These are phyloP conservation scores for Coelogynopora nodosa DNA, from an alignment of 2,888 invertebrate genomes.

Conservation along the genomic window DNA sequence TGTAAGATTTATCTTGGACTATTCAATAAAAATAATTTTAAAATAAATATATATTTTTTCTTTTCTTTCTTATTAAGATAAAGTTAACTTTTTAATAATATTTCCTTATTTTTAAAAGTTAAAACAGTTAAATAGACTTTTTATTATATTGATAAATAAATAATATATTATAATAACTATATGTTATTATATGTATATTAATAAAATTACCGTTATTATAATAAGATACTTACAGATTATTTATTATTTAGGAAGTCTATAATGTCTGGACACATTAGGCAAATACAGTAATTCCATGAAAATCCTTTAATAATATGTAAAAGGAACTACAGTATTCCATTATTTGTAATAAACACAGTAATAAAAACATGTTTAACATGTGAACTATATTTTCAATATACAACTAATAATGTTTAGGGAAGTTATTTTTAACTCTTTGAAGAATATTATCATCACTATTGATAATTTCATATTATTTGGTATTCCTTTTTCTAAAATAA, in stretches of 20 bases:
- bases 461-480: neutral
- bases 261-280: neutral
- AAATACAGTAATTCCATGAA: neutral
- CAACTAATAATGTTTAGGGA: neutral
- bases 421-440: neutral
- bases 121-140: too few relatives aligned
- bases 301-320: neutral
- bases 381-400: neutral
- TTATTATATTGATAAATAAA: too few relatives aligned
- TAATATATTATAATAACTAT: too few relatives aligned
- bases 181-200: too few relatives aligned
- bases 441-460: neutral
- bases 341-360: neutral
- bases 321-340: neutral
- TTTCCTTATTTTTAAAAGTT: too few relatives aligned
- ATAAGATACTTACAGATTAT: too few relatives aligned
- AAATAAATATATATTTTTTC: too few relatives aligned
- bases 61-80: too few relatives aligned
- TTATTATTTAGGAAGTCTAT: neutral
- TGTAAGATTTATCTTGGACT: too few relatives aligned
- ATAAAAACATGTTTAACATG: neutral
- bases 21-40: too few relatives aligned
- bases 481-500: neutral
- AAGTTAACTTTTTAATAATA: too few relatives aligned
- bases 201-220: too few relatives aligned